Base-by-base conservation (phyloP, 2,888 invertebrate genomes). In the Ditula angustiorana region DNA sequence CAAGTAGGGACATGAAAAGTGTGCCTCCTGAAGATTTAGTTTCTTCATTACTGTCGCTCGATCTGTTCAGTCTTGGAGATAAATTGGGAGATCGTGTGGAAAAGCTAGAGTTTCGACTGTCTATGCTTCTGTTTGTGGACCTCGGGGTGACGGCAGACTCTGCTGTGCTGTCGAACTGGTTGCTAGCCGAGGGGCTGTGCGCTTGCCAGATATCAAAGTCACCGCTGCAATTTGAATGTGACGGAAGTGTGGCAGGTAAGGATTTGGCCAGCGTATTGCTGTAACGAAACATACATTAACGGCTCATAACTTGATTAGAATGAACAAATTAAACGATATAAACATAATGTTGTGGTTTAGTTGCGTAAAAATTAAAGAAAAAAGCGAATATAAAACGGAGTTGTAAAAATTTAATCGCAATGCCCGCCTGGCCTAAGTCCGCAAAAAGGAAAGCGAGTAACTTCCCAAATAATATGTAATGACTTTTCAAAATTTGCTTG, bases 271-370 rank as follows among this genome's bases (percentile, higher is more conserved):
- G 80, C 50, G 77, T 68, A 77, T 77, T 70, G 78, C 90, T 91
- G 90, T 71, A 90, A 88, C 72, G 71, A 83, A 86, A 87, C 74
- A 83, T 50, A 84, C 74, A 86, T 84, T 84, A 85, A 84, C 85
- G 83, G 73, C 84, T 86, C 85, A 85, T 66, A 63, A 62, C 41
- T 30, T 8, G 28, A 49, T 28, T n/a, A n/a, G n/a, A n/a, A n/a
- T n/a, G n/a, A n/a, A n/a, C n/a, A n/a, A n/a, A n/a, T 13, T 16
- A 41, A 2, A n/a, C n/a, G 13, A 5, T 0, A 35, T 35, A 35
- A 35, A 2, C 4, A 35, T n/a, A 7, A 35, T 5, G 35, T 35
- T 11, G 35, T 1, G 5, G 10, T 30, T 10, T 30, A 30, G 7
- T 7, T 10, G 5, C 1, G 1, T 10, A 30, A 30, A 2, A 4